Conservation (phyloP, 2,113 vertebrate genomes). For the Donacobius atricapilla region DNA sequence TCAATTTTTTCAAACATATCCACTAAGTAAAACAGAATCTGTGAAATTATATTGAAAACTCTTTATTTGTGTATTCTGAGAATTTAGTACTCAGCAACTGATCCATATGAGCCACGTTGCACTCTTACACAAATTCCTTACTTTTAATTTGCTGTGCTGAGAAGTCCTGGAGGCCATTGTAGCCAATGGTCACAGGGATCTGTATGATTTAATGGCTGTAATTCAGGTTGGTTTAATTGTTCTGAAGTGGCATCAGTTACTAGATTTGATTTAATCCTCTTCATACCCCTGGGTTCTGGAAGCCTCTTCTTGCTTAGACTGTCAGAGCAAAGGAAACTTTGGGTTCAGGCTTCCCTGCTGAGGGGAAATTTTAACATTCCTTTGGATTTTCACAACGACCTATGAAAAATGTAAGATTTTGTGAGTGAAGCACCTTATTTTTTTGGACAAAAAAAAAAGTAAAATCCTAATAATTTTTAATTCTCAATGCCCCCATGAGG, state of each 20-base stretch:
- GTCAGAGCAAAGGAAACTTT: background rate
- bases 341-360: background rate
- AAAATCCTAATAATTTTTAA: background rate
- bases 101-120: rapidly evolving
- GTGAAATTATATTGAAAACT: background rate
- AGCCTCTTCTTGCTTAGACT: background rate
- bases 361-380: background rate
- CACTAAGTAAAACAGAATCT: background rate
- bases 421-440: background rate
- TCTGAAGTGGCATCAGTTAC: background rate
- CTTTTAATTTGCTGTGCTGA: background rate
- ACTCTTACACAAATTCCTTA: background rate
- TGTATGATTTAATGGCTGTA: background rate
- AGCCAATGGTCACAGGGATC: background rate
- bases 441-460: background rate
- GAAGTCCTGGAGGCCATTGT: background rate
- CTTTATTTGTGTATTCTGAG: background rate
- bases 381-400: background rate
- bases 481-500: background rate
- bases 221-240: background rate
- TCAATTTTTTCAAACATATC: background rate
- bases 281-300: background rate
- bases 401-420: background rate
- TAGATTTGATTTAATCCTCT: background rate
- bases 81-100: background rate